Evolutionary conservation across 2,113 vertebrate species (phyloP).

Genomic region (Dromiciops gliroides): DNA sequence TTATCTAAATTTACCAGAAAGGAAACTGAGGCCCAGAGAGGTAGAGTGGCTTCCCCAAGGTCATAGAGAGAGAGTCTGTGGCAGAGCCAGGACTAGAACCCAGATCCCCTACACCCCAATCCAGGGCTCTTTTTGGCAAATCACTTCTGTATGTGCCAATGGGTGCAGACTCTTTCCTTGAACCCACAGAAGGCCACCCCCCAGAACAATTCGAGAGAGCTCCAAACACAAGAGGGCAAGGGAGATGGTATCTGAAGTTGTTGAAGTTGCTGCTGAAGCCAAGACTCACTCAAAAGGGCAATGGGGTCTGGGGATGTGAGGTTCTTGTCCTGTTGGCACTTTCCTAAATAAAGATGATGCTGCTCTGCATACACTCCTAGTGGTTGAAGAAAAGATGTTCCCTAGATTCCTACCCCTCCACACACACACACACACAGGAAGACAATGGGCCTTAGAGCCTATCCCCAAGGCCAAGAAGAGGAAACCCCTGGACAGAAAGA

Average conservation of each 20-base stretch:
- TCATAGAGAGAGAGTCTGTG: neutral
- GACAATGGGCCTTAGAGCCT: constrained; percentile 35
- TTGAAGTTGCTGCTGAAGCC: neutral
- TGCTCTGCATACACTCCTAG: neutral
- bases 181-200: neutral
- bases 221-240: neutral
- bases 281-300: neutral
- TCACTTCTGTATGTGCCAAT: constrained; percentile 8
- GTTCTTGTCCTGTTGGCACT: neutral
- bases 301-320: neutral
- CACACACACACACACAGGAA: constrained; percentile 7
- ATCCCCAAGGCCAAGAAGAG: constrained; percentile 30
- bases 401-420: neutral
- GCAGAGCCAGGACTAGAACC: neutral
- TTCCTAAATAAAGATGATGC: neutral
- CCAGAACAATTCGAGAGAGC: neutral
- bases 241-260: neutral
- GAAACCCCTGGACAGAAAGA: constrained; percentile 10
- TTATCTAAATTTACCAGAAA: constrained; percentile 21
- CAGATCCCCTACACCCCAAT: neutral
- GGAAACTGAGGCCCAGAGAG: constrained; percentile 27
- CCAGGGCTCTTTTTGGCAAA: neutral
- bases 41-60: constrained; percentile 25
- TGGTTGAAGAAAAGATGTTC: neutral
- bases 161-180: neutral